Conservation (phyloP, 2,797 vertebrate species). For the Aselliscus stoliczkanus region DNA sequence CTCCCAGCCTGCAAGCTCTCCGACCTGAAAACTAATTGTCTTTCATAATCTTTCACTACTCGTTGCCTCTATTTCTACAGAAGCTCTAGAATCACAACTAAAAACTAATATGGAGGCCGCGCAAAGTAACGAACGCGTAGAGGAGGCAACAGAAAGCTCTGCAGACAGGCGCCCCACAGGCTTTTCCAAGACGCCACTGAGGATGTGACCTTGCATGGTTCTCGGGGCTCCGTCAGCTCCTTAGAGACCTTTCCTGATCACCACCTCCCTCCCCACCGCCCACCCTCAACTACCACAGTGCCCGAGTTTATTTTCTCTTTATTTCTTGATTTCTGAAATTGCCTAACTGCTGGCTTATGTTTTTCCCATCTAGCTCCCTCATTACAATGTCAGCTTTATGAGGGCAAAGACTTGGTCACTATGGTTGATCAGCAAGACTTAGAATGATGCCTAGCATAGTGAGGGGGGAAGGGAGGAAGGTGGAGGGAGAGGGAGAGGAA, state of each 20-base stretch:
- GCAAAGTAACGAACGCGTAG: background rate
- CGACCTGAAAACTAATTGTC: background rate
- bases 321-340: background rate
- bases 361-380: background rate
- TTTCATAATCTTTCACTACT: background rate
- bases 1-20: background rate
- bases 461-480: background rate
- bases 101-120: background rate
- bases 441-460: background rate
- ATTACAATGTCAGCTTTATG: background rate
- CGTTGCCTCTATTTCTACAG: background rate
- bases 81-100: background rate
- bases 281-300: background rate
- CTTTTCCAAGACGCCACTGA: background rate
- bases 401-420: too few relatives aligned
- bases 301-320: background rate
- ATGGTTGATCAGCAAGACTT: background rate
- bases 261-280: background rate
- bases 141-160: background rate
- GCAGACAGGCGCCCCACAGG: background rate
- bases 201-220: background rate
- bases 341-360: rapidly evolving
- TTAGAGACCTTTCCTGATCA: background rate
- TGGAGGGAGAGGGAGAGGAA: too few relatives aligned
- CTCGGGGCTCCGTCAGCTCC: background rate